These are phyloP conservation scores for Pristionchus entomophagus DNA, from an alignment of 2,888 invertebrate genomes.

Conservation along the genomic window DNA sequence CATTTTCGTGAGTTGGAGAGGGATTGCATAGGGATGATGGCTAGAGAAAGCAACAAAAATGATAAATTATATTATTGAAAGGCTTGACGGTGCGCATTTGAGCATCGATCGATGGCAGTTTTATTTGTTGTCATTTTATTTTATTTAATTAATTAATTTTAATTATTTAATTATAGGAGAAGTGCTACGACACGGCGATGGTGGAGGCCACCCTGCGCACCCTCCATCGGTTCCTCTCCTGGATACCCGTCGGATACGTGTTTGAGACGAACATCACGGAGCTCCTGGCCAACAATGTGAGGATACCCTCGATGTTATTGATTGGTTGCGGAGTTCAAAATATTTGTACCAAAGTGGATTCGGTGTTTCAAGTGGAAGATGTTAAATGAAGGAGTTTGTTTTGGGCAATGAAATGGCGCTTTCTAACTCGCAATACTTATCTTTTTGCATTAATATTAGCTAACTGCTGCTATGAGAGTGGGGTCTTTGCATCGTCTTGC, in stretches of 20 bases:
- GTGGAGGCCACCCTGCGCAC: constrained; percentile 97
- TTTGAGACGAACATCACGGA: constrained; percentile 97
- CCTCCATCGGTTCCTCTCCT: constrained; percentile 94
- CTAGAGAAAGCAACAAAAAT: too few species aligned
- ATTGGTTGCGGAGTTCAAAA: neutral
- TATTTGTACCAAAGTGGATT: neutral
- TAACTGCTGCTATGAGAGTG: too few species aligned
- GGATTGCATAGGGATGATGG: too few species aligned
- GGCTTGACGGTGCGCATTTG: too few species aligned
- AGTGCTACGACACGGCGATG: constrained; percentile 95
- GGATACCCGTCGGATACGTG: constrained; percentile 99
- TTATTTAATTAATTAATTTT: neutral
- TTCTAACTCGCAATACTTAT: too few species aligned
- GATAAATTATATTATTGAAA: too few species aligned
- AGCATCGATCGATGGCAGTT: too few species aligned
- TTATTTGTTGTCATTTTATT: too few species aligned
- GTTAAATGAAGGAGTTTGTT: neutral
- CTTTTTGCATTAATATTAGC: too few species aligned
- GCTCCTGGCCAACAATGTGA: constrained; percentile 81
- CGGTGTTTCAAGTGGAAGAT: neutral
- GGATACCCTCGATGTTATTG: too few species aligned
- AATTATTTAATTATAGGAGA: constrained; percentile 83
- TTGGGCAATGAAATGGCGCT: neutral
- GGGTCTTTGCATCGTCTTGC: too few species aligned
- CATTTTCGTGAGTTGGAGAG: constrained; percentile 86